A percentile compares a stretch with the other conserved stretches of the same genome.
These are phyloP conservation scores for Dinocampus coccinellae DNA, from an alignment of 2,888 invertebrate genomes.

Conservation along the genomic window DNA sequence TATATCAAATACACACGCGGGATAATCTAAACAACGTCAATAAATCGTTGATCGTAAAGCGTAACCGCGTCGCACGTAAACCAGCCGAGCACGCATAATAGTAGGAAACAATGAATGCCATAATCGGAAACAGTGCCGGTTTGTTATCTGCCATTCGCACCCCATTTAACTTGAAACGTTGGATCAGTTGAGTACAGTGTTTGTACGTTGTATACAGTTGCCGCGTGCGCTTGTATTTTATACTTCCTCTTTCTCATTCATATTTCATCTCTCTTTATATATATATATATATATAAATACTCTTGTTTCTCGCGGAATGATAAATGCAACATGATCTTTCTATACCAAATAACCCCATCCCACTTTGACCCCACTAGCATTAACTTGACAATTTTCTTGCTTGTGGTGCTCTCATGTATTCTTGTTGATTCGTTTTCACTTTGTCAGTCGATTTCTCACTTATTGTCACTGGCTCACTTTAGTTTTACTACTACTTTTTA, in stretches of 20 bases:
- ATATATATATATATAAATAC: no score
- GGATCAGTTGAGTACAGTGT: conserved; percentile 62
- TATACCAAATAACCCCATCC: conserved; percentile 28
- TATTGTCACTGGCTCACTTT: background rate
- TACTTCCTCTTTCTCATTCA: conserved; percentile 17
- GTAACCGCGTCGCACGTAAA: conserved; percentile 65
- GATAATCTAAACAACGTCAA: conserved; percentile 33
- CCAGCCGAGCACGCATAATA: conserved; percentile 69
- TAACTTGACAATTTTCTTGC: conserved; percentile 27
- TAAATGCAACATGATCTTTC: conserved; percentile 64
- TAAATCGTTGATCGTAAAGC: conserved; percentile 63
- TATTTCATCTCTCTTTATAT: conserved; percentile 22
- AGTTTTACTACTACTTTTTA: background rate
- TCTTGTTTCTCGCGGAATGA: conserved; percentile 54
- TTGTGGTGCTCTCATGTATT: conserved; percentile 31
- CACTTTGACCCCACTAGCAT: no score
- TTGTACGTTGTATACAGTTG: conserved; percentile 16
- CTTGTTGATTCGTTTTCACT: conserved; percentile 26
- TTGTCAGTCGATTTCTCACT: conserved; percentile 18
- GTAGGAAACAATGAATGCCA: conserved; percentile 70
- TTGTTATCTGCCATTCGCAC: conserved; percentile 70
- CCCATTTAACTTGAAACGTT: conserved; percentile 70
- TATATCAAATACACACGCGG: conserved; percentile 12
- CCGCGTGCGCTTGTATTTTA: conserved; percentile 11
- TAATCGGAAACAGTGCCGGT: conserved; percentile 70